phyloP scores from a whole-genome alignment of 2,888 invertebrate genomes.

The Lepidocyrtoides sp. region DNA sequence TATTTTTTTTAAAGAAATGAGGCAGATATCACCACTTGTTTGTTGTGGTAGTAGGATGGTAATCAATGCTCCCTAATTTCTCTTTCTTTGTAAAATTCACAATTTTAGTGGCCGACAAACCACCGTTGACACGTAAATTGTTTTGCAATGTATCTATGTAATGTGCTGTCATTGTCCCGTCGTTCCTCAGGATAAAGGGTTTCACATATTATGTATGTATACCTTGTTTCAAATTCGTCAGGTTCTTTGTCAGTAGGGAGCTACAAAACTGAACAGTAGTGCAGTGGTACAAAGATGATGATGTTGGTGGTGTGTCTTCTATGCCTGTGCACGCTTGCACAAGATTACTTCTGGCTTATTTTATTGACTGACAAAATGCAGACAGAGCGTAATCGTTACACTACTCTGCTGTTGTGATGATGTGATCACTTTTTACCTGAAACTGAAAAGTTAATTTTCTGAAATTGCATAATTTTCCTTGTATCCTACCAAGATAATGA shows the following conservation, averaged over 20 bases:
- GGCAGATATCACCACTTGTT: slow-evolving; percentile 32
- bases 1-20: slow-evolving; percentile 34
- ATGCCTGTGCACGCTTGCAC: not conserved
- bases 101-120: slow-evolving; percentile 55
- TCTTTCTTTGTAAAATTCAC: slow-evolving; percentile 62
- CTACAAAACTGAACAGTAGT: too few species aligned
- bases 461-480: not conserved
- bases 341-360: slow-evolving; percentile 32
- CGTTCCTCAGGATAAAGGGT: slow-evolving; percentile 27
- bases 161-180: not conserved
- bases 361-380: slow-evolving; percentile 14
- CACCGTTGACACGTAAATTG: slow-evolving; percentile 48
- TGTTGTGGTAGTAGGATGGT: not conserved
- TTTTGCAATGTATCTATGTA: not conserved
- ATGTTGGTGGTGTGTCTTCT: not conserved
- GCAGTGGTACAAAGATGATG: not conserved
- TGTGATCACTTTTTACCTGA: not conserved
- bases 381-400: not conserved
- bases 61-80: slow-evolving; percentile 66
- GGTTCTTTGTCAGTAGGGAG: not conserved
- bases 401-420: not conserved
- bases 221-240: too few species aligned
- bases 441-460: not conserved
- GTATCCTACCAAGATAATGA: slow-evolving; percentile 26
- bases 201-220: not conserved